Evolutionary conservation across 2,888 invertebrate genomes (phyloP).

Genomic region (Lobophora halterata): DNA sequence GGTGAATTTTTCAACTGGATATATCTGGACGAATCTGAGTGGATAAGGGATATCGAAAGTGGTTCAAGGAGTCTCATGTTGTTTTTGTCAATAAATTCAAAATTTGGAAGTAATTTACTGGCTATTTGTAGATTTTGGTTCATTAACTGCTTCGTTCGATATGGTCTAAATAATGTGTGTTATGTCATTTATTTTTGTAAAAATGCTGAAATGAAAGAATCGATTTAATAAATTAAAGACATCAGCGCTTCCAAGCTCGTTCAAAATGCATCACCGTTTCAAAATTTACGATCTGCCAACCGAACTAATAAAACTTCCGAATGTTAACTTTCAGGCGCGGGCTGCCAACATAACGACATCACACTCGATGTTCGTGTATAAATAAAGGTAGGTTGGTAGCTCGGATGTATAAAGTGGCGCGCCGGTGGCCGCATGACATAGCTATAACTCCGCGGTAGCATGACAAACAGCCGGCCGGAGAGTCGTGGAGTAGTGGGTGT

Average conservation of each 20-base stretch:
- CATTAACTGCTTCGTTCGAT: too few relatives aligned
- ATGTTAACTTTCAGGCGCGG: constrained; percentile 28
- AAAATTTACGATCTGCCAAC: constrained; percentile 31
- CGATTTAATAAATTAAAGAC: not conserved
- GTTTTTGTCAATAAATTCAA: too few relatives aligned
- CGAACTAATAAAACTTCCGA: constrained; percentile 32
- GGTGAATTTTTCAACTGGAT: too few relatives aligned
- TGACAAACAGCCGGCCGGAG: constrained; percentile 68
- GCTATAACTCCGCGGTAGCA: constrained; percentile 76
- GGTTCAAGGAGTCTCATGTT: too few relatives aligned
- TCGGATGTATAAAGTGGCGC: constrained; percentile 80
- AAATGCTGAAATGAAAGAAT: too few relatives aligned
- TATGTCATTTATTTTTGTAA: too few relatives aligned
- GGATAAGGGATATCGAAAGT: too few relatives aligned
- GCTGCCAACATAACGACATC: constrained; percentile 32
- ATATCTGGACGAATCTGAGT: too few relatives aligned
- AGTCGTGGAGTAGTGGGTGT: constrained; percentile 50
- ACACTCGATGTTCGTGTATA: constrained; percentile 40
- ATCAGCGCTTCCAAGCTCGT: not conserved
- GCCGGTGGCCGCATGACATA: constrained; percentile 80
- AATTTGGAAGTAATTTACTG: too few relatives aligned
- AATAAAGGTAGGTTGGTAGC: constrained; percentile 56
- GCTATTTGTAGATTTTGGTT: too few relatives aligned
- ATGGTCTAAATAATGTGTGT: too few relatives aligned
- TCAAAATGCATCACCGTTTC: constrained; percentile 14